Evolutionary conservation across 2,113 vertebrate genomes (phyloP), one percentile per base, ranked within the genome.

Genomic region (Aptenodytes patagonicus): DNA sequence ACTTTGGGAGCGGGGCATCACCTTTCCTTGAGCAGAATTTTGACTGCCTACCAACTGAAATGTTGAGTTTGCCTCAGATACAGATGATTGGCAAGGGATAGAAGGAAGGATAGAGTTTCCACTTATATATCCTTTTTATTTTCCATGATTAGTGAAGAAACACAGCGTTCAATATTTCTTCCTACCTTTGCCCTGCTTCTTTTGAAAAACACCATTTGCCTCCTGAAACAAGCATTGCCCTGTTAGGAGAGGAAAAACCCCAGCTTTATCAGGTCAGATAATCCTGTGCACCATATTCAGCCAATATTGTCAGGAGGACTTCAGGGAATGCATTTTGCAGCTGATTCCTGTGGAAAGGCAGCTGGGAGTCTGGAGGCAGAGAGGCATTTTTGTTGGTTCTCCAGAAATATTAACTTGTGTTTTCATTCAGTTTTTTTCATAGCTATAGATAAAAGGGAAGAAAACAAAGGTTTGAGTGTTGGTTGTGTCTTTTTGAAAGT

Each of bases 391-490:
- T 26, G 11, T 28, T 18, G 2, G 10, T 83, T 86, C 62, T 92
- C 14, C 6, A 62, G 69, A 87, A 93, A 52, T 32, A 81, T 24
- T 80, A 57, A 69, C 71, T 93, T 71, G 71, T 54, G 38, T 42
- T 93, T 93, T 76, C 26, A 47, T 83, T 75, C 29, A 31, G 4
- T 3, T 24, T 60, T 54, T 34, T 65, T 32, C 14, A 46, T 69
- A 91, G 29, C 18, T 85, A 31, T 73, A 83, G 79, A 73, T 70
- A 86, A 93, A 90, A 76, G 58, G 24, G 81, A 91, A 64, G 20
- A n/a, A 84, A 93, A 34, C 17, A 69, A 93, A 16, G 10, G 60
- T 75, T 60, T 5, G 17, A 85, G 26, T 2, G 1, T 13, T 91
- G 84, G 46, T 47, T 72, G 15, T 65, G 28, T 69, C 62, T 28